A percentile compares a stretch with the other conserved stretches of the same genome.
These are phyloP conservation scores for Pseudomyrmex cubaensis DNA, from an alignment of 1,140 invertebrate species.

Conservation along the genomic window DNA sequence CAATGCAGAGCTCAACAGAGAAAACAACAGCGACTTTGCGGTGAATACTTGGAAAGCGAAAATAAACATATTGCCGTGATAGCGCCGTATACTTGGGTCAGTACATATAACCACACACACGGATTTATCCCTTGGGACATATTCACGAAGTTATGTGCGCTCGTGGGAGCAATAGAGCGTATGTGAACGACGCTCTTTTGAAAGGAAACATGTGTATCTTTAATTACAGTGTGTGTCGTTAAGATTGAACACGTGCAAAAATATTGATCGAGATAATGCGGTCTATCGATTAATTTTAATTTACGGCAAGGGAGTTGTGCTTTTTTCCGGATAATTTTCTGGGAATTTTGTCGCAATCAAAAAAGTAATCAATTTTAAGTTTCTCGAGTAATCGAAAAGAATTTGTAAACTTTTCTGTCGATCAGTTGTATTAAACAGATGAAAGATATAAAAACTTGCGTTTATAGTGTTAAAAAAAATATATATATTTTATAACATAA, in stretches of 20 bases:
- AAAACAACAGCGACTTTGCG: conserved; percentile 30
- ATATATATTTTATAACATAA: not conserved
- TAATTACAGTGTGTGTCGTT: conserved; percentile 16
- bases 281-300: conserved; percentile 24
- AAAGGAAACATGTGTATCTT: conserved; percentile 48
- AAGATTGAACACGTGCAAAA: conserved; percentile 37
- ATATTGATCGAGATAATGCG: conserved; percentile 14
- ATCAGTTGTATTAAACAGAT: not conserved
- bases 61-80: conserved; percentile 51
- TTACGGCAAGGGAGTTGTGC: not conserved
- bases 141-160: conserved; percentile 68
- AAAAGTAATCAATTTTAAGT: not conserved
- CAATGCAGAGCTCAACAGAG: conserved; percentile 6
- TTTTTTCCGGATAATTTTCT: not conserved
- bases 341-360: not conserved
- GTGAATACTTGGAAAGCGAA: conserved; percentile 24
- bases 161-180: conserved; percentile 64
- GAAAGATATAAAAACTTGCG: not conserved
- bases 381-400: too few species aligned
- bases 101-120: conserved; percentile 9
- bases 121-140: conserved; percentile 74
- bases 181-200: conserved; percentile 15
- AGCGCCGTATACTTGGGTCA: conserved; percentile 32
- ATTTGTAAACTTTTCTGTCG: conserved; percentile 1
- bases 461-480: not conserved